phyloP scores from a whole-genome alignment of 1,140 invertebrate species.

The Dolichoris vasculosae region DNA sequence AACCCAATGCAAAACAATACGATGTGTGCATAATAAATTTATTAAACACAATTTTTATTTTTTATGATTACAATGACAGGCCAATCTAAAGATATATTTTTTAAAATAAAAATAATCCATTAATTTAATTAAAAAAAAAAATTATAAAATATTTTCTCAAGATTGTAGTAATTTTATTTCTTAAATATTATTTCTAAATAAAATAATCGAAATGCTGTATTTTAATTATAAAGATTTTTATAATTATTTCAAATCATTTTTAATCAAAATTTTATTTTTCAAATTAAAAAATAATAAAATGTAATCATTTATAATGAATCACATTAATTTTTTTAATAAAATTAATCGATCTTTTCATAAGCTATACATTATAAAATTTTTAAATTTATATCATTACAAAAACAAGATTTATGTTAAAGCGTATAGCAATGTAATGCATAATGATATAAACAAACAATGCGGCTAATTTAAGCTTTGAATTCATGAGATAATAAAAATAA shows the following conservation, averaged over 20 bases:
- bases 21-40: constrained; percentile 51
- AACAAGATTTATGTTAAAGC: constrained; percentile 32
- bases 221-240: no score
- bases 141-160: no score
- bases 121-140: background rate
- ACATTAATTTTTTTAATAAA: background rate
- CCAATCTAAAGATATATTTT: background rate
- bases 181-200: no score
- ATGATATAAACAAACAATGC: constrained; percentile 52
- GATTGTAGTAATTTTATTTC: no score
- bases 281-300: no score
- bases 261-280: no score
- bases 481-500: constrained; percentile 34
- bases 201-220: no score
- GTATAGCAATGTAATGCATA: constrained; percentile 36
- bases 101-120: constrained; percentile 24
- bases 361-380: background rate
- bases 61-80: constrained; percentile 4
- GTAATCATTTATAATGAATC: background rate
- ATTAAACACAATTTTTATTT: constrained; percentile 23
- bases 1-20: constrained; percentile 67
- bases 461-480: constrained; percentile 48
- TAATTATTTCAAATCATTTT: no score
- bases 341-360: constrained; percentile 3
- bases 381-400: constrained; percentile 33